Evolutionary conservation across 2,888 invertebrate species (phyloP), one percentile per base, ranked within the genome.

Genomic region (Metacarcinus magister): DNA sequence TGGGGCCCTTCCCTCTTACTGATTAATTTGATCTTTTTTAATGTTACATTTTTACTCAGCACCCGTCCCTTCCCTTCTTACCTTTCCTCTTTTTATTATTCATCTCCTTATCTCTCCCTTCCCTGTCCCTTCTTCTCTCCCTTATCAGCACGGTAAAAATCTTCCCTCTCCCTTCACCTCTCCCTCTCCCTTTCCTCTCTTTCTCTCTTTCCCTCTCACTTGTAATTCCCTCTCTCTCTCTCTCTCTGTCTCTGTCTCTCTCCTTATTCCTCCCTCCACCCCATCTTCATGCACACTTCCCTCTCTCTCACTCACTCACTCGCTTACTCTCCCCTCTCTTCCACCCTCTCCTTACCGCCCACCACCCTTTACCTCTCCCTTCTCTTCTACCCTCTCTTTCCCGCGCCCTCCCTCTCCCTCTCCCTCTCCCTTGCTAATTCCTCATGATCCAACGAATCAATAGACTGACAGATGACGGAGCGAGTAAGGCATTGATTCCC

Each of bases 61-160:
- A 82, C 32, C 82, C 5, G 82, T 82, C 82, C 82, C 82, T 82
- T 82, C 82, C 82, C 82, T 82, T 82, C 82, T 82, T 82, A 82
- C 82, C 82, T 82, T 32, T 28, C 82, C 82, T 32, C 82, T 82
- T 82, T 82, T 82, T 82, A 82, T 82, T 32, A 82, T 82, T 82
- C 82, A 82, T 82, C 82, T 82, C 82, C 82, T 82, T 82, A 82
- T 82, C 82, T 82, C 82, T 32, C 82, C 82, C 82, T 82, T 82
- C 82, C 82, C 82, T 82, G 82, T 82, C 82, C 82, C 82, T 82
- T 82, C 82, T 23, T n/a, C n/a, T n/a, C 82, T 32, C 82, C 82
- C 82, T 82, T 82, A 32, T 13, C 82, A n/a, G 10, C 10, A 32
- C 82, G 32, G 32, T 82, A 82, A 82, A 82, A 82, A 82, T 82